Evolutionary conservation across 2,888 invertebrate genomes (phyloP).

Genomic region (Aspidapion aeneum): DNA sequence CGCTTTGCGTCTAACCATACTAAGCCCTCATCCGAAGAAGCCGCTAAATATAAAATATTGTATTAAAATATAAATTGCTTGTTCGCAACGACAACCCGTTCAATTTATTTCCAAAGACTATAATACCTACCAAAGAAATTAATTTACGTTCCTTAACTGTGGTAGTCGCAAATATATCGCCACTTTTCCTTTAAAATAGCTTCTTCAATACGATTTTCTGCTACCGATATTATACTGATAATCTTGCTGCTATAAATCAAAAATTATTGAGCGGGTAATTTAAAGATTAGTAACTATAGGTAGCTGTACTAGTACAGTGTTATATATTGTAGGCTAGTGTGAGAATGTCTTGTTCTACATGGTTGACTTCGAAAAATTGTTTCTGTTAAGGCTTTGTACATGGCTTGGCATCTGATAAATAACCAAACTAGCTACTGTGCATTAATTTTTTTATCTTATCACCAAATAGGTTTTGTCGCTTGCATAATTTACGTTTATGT

Average conservation of each 20-base stretch:
- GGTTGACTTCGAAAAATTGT: neutral
- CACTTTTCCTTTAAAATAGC: neutral
- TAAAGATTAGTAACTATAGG: neutral
- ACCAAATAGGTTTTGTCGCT: no score
- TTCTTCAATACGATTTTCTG: neutral
- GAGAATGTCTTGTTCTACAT: neutral
- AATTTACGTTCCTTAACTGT: neutral
- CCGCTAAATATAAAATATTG: no score
- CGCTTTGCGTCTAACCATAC: no score
- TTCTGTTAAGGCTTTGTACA: neutral
- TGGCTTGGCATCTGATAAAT: neutral
- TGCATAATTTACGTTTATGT: no score
- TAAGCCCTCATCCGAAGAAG: no score
- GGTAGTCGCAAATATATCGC: neutral
- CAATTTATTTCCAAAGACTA: neutral
- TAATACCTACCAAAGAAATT: neutral
- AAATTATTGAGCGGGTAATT: neutral
- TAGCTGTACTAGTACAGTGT: no score
- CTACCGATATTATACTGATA: neutral
- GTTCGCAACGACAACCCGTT: no score
- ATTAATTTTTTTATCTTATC: constrained; percentile 49
- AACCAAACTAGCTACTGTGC: neutral
- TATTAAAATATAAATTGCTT: no score
- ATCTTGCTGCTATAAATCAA: neutral
- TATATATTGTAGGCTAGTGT: neutral